Percentiles rank a stretch among this genome's conserved stretches.
phyloP scores from a whole-genome alignment of 2,797 vertebrate species.

The Falco naumanni region DNA sequence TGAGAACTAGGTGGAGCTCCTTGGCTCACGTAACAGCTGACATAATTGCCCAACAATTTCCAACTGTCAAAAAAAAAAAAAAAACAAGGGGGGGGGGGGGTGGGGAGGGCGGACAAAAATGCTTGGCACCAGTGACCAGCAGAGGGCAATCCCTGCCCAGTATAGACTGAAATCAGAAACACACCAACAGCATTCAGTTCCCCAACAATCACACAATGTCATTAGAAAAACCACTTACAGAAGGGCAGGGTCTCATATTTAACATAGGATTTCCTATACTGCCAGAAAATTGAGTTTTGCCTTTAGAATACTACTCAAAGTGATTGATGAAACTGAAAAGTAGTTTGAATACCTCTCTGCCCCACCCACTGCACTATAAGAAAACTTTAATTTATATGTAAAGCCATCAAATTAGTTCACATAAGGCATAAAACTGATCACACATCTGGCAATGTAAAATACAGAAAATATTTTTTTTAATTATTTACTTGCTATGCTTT shows the following conservation, averaged over 20 bases:
- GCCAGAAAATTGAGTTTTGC: not conserved
- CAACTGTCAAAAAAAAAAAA: not conserved
- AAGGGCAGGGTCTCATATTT: not conserved
- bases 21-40: not conserved
- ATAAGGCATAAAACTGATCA: not conserved
- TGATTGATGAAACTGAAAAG: no score
- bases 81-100: no score
- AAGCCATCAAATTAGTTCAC: not conserved
- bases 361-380: not conserved
- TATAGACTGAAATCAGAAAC: not conserved
- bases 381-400: not conserved
- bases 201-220: not conserved
- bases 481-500: no score
- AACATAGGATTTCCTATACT: not conserved
- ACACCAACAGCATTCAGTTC: not conserved
- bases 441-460: not conserved
- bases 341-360: not conserved
- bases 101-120: no score
- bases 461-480: not conserved
- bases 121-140: not conserved
- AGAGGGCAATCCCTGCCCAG: constrained; percentile 52
- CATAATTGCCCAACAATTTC: not conserved
- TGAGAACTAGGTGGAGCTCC: not conserved
- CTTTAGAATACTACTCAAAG: not conserved
- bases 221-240: not conserved